Percentiles rank a stretch among this genome's conserved stretches.
phyloP scores from a whole-genome alignment of 2,888 invertebrate genomes.

The Isoperla grammatica region DNA sequence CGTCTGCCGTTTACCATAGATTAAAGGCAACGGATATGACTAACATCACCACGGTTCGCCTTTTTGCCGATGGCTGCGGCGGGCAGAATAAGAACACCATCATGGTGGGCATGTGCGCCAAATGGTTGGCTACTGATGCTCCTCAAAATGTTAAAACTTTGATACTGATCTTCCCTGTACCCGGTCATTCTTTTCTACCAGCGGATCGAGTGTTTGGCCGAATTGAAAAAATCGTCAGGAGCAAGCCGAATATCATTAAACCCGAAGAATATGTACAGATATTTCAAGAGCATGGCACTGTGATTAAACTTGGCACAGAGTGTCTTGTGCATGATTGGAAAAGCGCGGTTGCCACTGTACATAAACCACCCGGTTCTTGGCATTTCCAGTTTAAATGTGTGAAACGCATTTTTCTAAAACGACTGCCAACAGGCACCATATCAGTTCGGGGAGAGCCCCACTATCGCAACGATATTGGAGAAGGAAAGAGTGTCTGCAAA shows the following conservation, averaged over 20 bases:
- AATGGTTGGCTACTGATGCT: constrained; percentile 32
- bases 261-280: constrained; percentile 33
- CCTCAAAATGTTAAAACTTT: constrained; percentile 30
- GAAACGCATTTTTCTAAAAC: constrained; percentile 28
- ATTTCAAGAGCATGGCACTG: constrained; percentile 27
- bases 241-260: constrained; percentile 29
- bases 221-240: constrained; percentile 34
- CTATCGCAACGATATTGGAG: constrained; percentile 7
- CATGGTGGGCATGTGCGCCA: constrained; percentile 33
- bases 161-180: constrained; percentile 34
- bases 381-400: constrained; percentile 32
- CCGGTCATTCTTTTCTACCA: constrained; percentile 36
- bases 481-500: neutral
- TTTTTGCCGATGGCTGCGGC: constrained; percentile 37
- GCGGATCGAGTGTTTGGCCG: constrained; percentile 36
- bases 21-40: neutral
- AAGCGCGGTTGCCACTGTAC: constrained; percentile 24
- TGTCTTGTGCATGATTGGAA: constrained; percentile 32
- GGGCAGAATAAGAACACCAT: constrained; percentile 38
- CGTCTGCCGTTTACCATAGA: constrained; percentile 19
- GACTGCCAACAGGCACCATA: constrained; percentile 14
- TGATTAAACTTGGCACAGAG: constrained; percentile 29
- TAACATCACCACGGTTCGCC: constrained; percentile 27
- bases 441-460: constrained; percentile 10
- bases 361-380: constrained; percentile 31